These are phyloP conservation scores for Philopedon plagiatum DNA, from an alignment of 2,888 invertebrate genomes.

Conservation along the genomic window DNA sequence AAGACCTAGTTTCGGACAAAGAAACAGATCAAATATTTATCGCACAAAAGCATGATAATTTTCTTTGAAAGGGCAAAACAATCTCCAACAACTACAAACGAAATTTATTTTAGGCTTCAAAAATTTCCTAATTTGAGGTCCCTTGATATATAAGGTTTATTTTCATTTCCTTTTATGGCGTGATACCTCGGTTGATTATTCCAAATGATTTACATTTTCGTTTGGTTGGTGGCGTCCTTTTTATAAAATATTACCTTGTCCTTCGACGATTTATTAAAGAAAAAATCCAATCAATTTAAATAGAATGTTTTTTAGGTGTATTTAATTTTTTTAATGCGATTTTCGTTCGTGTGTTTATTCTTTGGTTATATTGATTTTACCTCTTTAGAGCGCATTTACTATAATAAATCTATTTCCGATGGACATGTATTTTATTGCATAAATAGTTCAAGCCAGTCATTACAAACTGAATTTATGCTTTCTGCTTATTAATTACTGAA, in stretches of 20 bases:
- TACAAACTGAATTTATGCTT: too few species aligned
- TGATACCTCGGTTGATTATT: slow-evolving; percentile 31
- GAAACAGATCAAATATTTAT: neutral
- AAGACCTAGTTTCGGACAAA: too few species aligned
- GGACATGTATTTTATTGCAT: too few species aligned
- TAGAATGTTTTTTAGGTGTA: neutral
- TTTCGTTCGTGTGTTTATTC: neutral
- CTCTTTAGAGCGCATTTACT: too few species aligned
- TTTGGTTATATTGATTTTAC: too few species aligned
- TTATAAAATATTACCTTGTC: slow-evolving; percentile 40
- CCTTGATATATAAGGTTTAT: slow-evolving; percentile 23
- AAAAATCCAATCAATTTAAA: slow-evolving; percentile 23
- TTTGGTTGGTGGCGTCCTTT: slow-evolving; percentile 39
- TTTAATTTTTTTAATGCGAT: neutral
- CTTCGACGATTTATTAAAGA: slow-evolving; percentile 28
- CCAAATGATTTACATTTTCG: slow-evolving; percentile 45
- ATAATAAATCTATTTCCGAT: too few species aligned
- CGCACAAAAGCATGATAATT: neutral
- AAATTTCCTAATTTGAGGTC: slow-evolving; percentile 30
- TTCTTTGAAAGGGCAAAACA: neutral
- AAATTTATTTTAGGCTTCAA: slow-evolving; percentile 18
- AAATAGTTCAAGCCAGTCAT: too few species aligned
- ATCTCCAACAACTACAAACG: neutral
- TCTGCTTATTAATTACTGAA: too few species aligned
- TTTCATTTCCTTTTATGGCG: slow-evolving; percentile 43